phyloP scores from a whole-genome alignment of 2,888 invertebrate genomes.

The Macrosoma leucophasiata region DNA sequence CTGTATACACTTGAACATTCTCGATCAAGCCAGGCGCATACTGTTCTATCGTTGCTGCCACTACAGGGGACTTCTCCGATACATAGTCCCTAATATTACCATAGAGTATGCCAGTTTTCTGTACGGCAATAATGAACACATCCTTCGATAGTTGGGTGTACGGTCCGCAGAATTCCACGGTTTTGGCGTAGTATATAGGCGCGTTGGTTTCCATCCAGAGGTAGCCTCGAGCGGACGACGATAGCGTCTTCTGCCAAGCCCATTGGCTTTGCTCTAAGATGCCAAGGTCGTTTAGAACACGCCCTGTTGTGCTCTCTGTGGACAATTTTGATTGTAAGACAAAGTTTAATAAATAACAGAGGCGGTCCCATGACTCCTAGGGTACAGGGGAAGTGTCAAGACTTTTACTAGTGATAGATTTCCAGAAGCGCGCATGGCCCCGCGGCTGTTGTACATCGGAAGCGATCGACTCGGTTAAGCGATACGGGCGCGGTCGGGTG shows the following conservation, averaged over 20 bases:
- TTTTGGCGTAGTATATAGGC: conserved; percentile 79
- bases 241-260: conserved; percentile 77
- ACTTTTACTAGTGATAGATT: too few relatives aligned
- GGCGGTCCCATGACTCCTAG: too few relatives aligned
- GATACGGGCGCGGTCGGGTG: too few relatives aligned
- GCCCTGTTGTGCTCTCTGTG: conserved; percentile 79
- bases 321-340: too few relatives aligned
- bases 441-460: too few relatives aligned
- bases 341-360: too few relatives aligned
- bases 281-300: conserved; percentile 79
- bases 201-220: conserved; percentile 80
- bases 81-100: conserved; percentile 67
- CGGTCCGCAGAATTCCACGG: conserved; percentile 74
- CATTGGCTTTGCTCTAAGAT: conserved; percentile 78
- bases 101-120: conserved; percentile 66
- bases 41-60: conserved; percentile 74
- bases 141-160: conserved; percentile 78
- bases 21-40: conserved; percentile 83
- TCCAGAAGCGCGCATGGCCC: too few relatives aligned
- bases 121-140: conserved; percentile 68
- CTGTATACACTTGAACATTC: conserved; percentile 72
- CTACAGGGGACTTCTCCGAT: conserved; percentile 64
- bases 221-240: conserved; percentile 78
- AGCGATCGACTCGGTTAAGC: too few relatives aligned
- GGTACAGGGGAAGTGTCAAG: too few relatives aligned